These are phyloP conservation scores for Pristionchus entomophagus DNA, from an alignment of 2,888 invertebrate genomes.

Conservation along the genomic window DNA sequence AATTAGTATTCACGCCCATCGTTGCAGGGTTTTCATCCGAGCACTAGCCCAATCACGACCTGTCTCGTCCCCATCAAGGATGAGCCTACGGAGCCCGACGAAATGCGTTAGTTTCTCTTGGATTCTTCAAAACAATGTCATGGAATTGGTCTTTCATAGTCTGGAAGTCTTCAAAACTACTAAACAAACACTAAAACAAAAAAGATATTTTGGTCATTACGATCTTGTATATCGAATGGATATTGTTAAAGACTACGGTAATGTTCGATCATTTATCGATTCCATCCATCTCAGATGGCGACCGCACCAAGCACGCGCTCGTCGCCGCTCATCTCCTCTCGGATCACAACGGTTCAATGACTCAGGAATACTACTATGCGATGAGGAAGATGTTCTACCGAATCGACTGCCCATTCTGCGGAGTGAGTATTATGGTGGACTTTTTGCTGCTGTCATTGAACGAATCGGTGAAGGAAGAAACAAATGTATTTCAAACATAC, in stretches of 20 bases:
- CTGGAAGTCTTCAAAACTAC: not conserved
- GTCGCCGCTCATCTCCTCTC: slow-evolving; percentile 31
- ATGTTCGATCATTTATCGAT: too few relatives aligned
- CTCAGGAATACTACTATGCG: not conserved
- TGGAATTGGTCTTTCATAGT: not conserved
- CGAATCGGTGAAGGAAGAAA: too few relatives aligned
- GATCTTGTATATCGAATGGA: too few relatives aligned
- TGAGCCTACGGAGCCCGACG: not conserved
- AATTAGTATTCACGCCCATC: not conserved
- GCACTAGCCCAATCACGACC: not conserved
- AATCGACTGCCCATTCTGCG: slow-evolving; percentile 14
- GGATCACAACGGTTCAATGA: not conserved
- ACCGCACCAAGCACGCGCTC: not conserved
- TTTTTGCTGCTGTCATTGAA: too few relatives aligned
- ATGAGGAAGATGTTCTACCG: slow-evolving; percentile 25
- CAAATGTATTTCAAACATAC: too few relatives aligned
- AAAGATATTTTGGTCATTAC: not conserved
- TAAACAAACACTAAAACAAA: not conserved
- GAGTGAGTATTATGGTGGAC: not conserved
- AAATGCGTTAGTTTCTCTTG: not conserved
- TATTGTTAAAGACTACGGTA: too few relatives aligned
- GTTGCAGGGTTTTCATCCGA: not conserved
- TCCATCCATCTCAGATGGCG: slow-evolving; percentile 21
- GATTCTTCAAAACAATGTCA: not conserved
- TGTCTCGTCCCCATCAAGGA: not conserved